Percentiles rank a stretch among this genome's conserved stretches.
Evolutionary conservation across 2,888 invertebrate genomes (phyloP).

Genomic region (Sisyra nigra): DNA sequence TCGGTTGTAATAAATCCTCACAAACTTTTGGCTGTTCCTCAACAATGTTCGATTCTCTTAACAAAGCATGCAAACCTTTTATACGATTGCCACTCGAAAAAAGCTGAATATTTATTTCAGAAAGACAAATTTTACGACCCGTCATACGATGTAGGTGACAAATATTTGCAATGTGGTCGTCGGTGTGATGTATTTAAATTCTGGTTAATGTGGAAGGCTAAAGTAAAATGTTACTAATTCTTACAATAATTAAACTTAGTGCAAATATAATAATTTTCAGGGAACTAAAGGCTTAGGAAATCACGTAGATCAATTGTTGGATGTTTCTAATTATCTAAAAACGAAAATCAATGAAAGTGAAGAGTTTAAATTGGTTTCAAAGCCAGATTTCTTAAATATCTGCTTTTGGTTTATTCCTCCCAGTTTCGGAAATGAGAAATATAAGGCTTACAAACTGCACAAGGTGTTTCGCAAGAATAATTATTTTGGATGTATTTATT

Average conservation of each 20-base stretch:
- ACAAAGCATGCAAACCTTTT: slow-evolving; percentile 26
- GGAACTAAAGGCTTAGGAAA: slow-evolving; percentile 33
- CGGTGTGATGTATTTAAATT: slow-evolving; percentile 54
- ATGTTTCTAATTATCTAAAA: slow-evolving; percentile 28
- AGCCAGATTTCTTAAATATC: slow-evolving; percentile 48
- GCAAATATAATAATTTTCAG: too few species aligned
- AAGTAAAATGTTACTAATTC: too few species aligned
- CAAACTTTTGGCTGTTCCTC: slow-evolving; percentile 40
- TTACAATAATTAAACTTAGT: slow-evolving; percentile 7
- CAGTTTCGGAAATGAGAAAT: neutral
- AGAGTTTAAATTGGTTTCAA: slow-evolving; percentile 28
- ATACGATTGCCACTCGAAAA: slow-evolving; percentile 29
- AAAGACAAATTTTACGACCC: slow-evolving; percentile 37
- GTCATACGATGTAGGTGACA: slow-evolving; percentile 34
- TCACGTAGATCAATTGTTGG: slow-evolving; percentile 34
- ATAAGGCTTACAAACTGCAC: slow-evolving; percentile 1
- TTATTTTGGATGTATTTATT: too few species aligned
- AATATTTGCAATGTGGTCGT: slow-evolving; percentile 51
- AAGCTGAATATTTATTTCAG: slow-evolving; percentile 37
- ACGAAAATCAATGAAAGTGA: slow-evolving; percentile 23
- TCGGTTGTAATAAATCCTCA: slow-evolving; percentile 44
- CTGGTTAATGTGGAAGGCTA: slow-evolving; percentile 57
- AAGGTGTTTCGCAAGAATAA: slow-evolving; percentile 3
- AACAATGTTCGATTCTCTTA: slow-evolving; percentile 35
- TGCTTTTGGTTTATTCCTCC: slow-evolving; percentile 53